These are phyloP conservation scores for Quadroppia sp. DNA, from an alignment of 2,888 invertebrate genomes.

Conservation along the genomic window DNA sequence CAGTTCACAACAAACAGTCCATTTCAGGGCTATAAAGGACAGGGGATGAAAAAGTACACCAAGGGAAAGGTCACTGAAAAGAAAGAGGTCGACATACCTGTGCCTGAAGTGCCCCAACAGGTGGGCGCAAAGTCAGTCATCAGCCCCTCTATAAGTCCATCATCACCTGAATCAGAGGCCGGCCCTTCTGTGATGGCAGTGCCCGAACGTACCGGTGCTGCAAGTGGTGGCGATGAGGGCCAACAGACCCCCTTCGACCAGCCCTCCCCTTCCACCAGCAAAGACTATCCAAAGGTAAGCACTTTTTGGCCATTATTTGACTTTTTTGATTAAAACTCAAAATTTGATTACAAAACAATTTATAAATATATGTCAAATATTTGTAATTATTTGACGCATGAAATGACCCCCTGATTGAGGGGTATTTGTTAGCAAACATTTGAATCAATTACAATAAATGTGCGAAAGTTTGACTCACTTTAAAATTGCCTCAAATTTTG, in stretches of 20 bases:
- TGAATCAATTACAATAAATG: too few relatives aligned
- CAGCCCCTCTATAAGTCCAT: constrained; percentile 47
- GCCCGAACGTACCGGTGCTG: constrained; percentile 9
- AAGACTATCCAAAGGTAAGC: constrained; percentile 37
- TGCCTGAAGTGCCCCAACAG: constrained; percentile 13
- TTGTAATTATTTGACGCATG: too few relatives aligned
- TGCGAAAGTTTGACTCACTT: too few relatives aligned
- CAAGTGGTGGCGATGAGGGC: too few relatives aligned
- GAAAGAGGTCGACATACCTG: constrained; percentile 18
- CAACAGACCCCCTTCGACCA: constrained; percentile 40
- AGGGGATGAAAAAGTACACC: constrained; percentile 26
- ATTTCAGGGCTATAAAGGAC: too few relatives aligned
- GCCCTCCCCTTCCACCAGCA: constrained; percentile 41
- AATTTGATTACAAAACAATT: too few relatives aligned
- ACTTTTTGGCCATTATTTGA: not conserved
- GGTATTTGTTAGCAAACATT: too few relatives aligned
- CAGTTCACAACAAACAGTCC: too few relatives aligned
- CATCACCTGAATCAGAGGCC: constrained; percentile 45
- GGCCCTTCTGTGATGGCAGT: constrained; percentile 23
- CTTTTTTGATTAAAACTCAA: constrained; percentile 1
- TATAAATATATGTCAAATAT: too few relatives aligned
- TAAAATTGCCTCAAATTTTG: too few relatives aligned
- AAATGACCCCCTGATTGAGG: too few relatives aligned
- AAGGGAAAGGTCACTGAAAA: constrained; percentile 30
- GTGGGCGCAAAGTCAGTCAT: constrained; percentile 25